Conservation (phyloP, 1,140 invertebrate species). For the Drosophila bocqueti region DNA sequence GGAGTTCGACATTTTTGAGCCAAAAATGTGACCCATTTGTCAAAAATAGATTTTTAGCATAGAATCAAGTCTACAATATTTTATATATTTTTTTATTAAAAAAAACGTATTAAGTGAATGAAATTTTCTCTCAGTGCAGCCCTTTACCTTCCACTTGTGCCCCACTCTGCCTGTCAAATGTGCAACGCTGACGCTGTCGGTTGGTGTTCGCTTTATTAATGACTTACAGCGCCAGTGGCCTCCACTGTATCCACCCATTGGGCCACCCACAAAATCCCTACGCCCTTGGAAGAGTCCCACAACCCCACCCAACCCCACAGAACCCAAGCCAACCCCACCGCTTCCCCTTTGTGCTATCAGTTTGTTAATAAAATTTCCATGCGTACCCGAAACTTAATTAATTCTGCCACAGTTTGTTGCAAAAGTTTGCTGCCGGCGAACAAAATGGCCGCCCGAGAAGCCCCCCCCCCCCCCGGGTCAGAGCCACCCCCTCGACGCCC, state of each 20-base stretch:
- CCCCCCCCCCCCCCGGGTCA: background rate
- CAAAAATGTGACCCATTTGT: too few species aligned
- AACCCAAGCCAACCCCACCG: background rate
- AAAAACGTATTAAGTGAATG: background rate
- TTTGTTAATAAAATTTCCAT: constrained; percentile 78
- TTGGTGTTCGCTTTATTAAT: constrained; percentile 85
- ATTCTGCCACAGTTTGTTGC: constrained; percentile 77
- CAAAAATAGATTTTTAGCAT: background rate
- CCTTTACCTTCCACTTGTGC: constrained; percentile 4
- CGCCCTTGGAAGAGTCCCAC: background rate
- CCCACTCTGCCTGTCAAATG: constrained; percentile 29
- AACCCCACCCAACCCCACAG: background rate
- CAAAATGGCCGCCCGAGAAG: constrained; percentile 61
- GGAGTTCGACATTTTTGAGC: too few species aligned
- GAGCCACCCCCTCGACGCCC: background rate
- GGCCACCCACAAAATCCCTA: constrained; percentile 4
- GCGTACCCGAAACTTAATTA: constrained; percentile 82
- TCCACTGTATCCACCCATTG: background rate
- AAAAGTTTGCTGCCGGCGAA: constrained; percentile 53
- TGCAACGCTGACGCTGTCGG: constrained; percentile 38
- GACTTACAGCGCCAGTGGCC: constrained; percentile 70
- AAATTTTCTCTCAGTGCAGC: background rate
- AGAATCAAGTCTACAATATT: background rate
- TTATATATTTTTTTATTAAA: too few species aligned
- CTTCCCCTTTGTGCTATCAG: constrained; percentile 22